A percentile compares a stretch with the other conserved stretches of the same genome.
Conservation (phyloP, 2,888 invertebrate species). For the Nomada fabriciana region DNA sequence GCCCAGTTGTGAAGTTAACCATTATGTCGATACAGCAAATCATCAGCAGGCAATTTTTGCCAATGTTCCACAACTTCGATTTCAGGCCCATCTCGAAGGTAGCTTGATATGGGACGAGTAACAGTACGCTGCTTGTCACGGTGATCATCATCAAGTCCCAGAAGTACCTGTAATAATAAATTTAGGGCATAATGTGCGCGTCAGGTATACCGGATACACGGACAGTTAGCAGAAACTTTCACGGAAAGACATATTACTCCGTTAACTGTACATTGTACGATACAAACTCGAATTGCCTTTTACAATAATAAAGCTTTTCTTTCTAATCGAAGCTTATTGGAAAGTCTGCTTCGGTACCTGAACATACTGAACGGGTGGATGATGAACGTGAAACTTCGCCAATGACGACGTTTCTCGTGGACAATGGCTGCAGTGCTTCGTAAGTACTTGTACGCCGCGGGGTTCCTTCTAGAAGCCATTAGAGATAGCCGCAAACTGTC, state of each 20-base stretch:
- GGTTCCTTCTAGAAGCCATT: conserved; percentile 80
- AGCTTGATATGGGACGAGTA: conserved; percentile 79
- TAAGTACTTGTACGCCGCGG: conserved; percentile 77
- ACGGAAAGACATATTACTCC: conserved; percentile 18
- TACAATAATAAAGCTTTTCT: not conserved
- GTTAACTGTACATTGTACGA: conserved; percentile 19
- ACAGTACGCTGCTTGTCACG: conserved; percentile 71
- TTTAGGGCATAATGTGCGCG: not conserved
- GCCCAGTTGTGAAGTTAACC: conserved; percentile 82
- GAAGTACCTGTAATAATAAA: conserved; percentile 73
- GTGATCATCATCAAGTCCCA: conserved; percentile 82
- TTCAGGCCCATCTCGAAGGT: conserved; percentile 73
- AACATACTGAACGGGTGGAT: conserved; percentile 82
- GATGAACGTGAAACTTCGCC: conserved; percentile 69
- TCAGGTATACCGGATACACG: conserved; percentile 14
- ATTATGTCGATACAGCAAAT: conserved; percentile 79
- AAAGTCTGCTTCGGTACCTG: conserved; percentile 67
- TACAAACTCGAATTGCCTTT: not conserved
- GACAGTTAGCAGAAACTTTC: conserved; percentile 16
- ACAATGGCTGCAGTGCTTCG: conserved; percentile 78
- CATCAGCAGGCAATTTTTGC: conserved; percentile 75
- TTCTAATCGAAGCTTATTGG: not conserved
- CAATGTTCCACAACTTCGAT: conserved; percentile 66
- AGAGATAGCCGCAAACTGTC: conserved; percentile 64
- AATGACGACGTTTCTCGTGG: conserved; percentile 78